Percentiles rank a stretch among this genome's conserved stretches.
phyloP scores from a whole-genome alignment of 2,888 invertebrate species.

The Microplitis manilae region DNA sequence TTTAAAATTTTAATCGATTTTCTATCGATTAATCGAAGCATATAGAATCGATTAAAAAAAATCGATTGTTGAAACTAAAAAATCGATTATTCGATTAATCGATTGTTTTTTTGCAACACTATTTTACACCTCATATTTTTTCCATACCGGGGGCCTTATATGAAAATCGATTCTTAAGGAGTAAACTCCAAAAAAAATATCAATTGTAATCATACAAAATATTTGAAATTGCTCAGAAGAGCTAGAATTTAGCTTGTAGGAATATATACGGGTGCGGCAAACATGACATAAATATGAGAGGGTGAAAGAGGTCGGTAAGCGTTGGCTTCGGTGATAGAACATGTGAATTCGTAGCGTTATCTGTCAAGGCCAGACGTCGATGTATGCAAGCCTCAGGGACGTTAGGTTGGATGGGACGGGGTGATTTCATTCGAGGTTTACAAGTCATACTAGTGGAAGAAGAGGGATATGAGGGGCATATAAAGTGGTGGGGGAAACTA shows the following conservation, averaged over 20 bases:
- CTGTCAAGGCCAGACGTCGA: constrained; percentile 49
- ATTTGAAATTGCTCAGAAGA: not conserved
- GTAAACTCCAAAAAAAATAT: too few species aligned
- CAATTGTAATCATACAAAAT: not conserved
- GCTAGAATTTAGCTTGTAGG: not conserved
- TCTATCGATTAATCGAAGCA: too few species aligned
- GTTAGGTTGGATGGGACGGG: constrained; percentile 37
- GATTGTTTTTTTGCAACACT: too few species aligned
- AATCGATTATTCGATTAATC: too few species aligned
- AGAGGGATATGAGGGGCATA: not conserved
- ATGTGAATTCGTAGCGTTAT: constrained; percentile 45
- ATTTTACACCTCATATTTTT: too few species aligned
- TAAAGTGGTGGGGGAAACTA: constrained; percentile 23
- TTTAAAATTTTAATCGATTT: too few species aligned
- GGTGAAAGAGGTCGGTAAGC: constrained; percentile 10
- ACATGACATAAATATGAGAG: constrained; percentile 17
- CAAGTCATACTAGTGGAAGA: not conserved
- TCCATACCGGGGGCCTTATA: too few species aligned
- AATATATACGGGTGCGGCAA: constrained; percentile 18
- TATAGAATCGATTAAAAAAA: too few species aligned
- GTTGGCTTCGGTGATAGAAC: constrained; percentile 25
- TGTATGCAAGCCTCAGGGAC: constrained; percentile 39
- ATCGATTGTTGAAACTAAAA: too few species aligned
- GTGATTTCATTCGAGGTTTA: constrained; percentile 33
- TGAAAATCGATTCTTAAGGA: too few species aligned